phyloP scores from a whole-genome alignment of 2,888 invertebrate genomes.

The Ichneumon xanthorius region DNA sequence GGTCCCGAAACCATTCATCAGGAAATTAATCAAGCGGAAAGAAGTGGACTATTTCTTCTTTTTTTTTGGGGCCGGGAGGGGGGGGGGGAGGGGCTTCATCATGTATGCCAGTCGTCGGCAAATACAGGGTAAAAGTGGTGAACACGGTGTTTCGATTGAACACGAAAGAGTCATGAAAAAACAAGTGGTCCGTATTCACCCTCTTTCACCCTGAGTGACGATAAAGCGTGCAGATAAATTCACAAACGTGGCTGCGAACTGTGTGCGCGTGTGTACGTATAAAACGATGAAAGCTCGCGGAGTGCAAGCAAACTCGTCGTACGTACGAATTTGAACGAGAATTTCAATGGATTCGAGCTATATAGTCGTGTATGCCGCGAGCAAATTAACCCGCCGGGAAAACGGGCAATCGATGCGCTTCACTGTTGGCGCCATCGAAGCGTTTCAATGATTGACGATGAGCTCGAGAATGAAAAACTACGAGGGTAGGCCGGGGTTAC shows the following conservation, averaged over 20 bases:
- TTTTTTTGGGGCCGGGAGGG: background rate
- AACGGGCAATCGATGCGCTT: constrained; percentile 42
- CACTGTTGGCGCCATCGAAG: background rate
- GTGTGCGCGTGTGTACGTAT: background rate
- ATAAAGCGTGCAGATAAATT: background rate
- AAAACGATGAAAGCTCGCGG: constrained; percentile 37
- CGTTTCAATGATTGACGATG: constrained; percentile 36
- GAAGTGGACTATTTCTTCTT: background rate
- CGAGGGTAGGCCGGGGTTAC: background rate
- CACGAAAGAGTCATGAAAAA: background rate
- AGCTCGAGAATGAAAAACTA: constrained; percentile 4
- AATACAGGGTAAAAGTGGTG: background rate
- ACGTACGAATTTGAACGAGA: constrained; percentile 8
- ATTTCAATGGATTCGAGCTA: background rate
- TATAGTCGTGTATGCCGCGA: background rate
- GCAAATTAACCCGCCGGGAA: constrained; percentile 40
- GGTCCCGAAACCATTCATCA: background rate
- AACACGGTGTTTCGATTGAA: background rate
- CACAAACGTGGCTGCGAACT: background rate
- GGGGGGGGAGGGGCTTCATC: background rate
- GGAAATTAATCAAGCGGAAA: background rate
- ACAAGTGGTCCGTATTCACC: background rate
- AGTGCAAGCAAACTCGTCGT: constrained; percentile 32
- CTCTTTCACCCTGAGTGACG: background rate
- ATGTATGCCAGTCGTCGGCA: background rate